phyloP scores from a whole-genome alignment of 2,888 invertebrate genomes.

The Mycogona germanica region DNA sequence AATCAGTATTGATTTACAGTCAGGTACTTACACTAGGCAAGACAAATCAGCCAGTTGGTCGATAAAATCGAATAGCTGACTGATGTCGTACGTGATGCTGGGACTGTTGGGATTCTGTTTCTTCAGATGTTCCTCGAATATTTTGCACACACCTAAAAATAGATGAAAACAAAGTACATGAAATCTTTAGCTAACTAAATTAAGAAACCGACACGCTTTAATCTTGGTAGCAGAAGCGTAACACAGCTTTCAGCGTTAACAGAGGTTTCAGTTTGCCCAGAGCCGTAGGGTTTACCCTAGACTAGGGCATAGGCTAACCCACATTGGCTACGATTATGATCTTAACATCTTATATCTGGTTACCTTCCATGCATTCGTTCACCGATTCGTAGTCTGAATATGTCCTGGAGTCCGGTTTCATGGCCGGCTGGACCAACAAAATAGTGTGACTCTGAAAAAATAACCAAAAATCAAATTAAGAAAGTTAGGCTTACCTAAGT shows the following conservation, averaged over 20 bases:
- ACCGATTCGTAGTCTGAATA: slow-evolving; percentile 98
- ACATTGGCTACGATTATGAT: not conserved
- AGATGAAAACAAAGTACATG: slow-evolving; percentile 10
- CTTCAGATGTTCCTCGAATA: slow-evolving; percentile 97
- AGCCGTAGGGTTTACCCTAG: not conserved
- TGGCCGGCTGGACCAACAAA: slow-evolving; percentile 84
- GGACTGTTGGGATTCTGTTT: slow-evolving; percentile 88
- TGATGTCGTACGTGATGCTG: slow-evolving; percentile 96
- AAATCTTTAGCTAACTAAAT: not conserved
- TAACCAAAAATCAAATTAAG: too few species aligned
- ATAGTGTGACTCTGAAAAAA: slow-evolving; percentile 83
- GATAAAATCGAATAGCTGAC: slow-evolving; percentile 94
- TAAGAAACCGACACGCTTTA: not conserved
- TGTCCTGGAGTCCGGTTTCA: slow-evolving; percentile 87
- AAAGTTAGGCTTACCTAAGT: too few species aligned
- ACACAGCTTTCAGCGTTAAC: too few species aligned
- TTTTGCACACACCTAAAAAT: slow-evolving; percentile 75
- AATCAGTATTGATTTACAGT: not conserved
- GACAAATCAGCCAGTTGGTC: slow-evolving; percentile 91
- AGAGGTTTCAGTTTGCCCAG: not conserved
- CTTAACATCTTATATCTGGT: not conserved
- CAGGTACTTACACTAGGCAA: slow-evolving; percentile 64
- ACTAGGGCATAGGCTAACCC: not conserved
- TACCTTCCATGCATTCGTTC: slow-evolving; percentile 95
- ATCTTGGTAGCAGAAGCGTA: too few species aligned